Evolutionary conservation across 2,888 invertebrate genomes (phyloP), one percentile per base, ranked within the genome.

Genomic region (Mesorhabditis sp.): DNA sequence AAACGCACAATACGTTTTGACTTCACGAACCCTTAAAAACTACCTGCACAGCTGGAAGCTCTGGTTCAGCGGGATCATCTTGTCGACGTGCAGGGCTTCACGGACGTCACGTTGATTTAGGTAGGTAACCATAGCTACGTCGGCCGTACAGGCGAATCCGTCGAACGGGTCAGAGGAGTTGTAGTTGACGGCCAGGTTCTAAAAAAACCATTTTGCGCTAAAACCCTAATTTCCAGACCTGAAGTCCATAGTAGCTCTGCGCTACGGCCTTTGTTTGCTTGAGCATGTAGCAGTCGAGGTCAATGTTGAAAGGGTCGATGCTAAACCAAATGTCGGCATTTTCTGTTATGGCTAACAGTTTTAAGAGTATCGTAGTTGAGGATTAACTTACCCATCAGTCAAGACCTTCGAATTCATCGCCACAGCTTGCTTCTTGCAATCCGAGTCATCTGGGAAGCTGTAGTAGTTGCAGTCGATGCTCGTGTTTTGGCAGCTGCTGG

Each of bases 41-140:
- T 50, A 50, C 58, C 58, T 50, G 58, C 58, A 50, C 7, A 50
- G 7, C n/a, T 50, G 7, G 58, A 50, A 50, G 10, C 10, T 10
- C n/a, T 50, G 58, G n/a, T 50, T 50, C 10, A 13, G 7, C 10
- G 7, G 7, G 7, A 13, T 50, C 58, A 50, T 50, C 58, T 13
- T 10, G n/a, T 50, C 58, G 58, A 83, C 76, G 70, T 84, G 79
- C 6, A 84, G 71, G 10, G 83, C 83, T n/a, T 62, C 65, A 6
- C 78, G 69, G 13, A 85, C 84, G 45, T 80, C 81, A 5, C 66
- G 70, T n/a, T 71, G 67, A 66, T 85, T 83, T 66, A 84, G 69
- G 67, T 83, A 84, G n/a, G 63, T 70, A 6, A 69, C 71, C 2
- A 77, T 45, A 0, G 80, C 81, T n/a, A 76, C 76, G 42, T 74